Evolutionary conservation across 2,888 invertebrate species (phyloP).

Genomic region (Thera obeliscata): DNA sequence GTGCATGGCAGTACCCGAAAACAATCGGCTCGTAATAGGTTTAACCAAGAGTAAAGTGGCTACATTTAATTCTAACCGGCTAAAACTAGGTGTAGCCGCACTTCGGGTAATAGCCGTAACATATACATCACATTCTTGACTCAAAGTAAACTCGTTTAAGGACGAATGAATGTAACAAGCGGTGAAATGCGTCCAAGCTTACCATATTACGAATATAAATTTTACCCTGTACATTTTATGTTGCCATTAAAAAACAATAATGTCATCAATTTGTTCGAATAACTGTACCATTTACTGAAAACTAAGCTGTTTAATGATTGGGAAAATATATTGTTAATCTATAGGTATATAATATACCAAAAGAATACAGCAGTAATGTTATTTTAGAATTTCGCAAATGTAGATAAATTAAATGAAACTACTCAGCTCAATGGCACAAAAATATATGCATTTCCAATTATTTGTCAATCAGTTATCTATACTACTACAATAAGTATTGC

Average conservation of each 20-base stretch:
- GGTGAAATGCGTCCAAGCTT: conserved; percentile 32
- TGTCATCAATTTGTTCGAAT: conserved; percentile 7
- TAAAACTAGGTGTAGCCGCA: too few species aligned
- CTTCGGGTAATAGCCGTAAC: too few species aligned
- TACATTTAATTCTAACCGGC: too few species aligned
- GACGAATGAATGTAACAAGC: conserved; percentile 27
- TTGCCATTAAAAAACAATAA: conserved; percentile 21
- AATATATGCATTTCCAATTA: conserved; percentile 47
- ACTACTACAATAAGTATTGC: conserved; percentile 52
- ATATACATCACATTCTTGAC: conserved; percentile 4
- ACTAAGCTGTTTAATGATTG: neutral
- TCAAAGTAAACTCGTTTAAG: conserved; percentile 13
- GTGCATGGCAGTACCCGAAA: too few species aligned
- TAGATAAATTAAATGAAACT: conserved; percentile 6
- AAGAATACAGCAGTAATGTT: conserved; percentile 4
- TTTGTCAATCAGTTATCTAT: conserved; percentile 14
- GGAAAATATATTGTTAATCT: neutral
- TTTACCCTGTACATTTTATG: conserved; percentile 75
- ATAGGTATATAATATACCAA: conserved; percentile 1
- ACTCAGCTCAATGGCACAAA: conserved; percentile 48
- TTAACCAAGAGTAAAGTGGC: too few species aligned
- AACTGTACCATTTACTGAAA: conserved; percentile 3
- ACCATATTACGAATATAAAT: conserved; percentile 40
- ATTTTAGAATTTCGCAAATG: conserved; percentile 5
- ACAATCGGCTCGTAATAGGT: too few species aligned